Evolutionary conservation across 2,888 invertebrate genomes (phyloP), one percentile per base, ranked within the genome.

Genomic region (Mactromeris polynyma): DNA sequence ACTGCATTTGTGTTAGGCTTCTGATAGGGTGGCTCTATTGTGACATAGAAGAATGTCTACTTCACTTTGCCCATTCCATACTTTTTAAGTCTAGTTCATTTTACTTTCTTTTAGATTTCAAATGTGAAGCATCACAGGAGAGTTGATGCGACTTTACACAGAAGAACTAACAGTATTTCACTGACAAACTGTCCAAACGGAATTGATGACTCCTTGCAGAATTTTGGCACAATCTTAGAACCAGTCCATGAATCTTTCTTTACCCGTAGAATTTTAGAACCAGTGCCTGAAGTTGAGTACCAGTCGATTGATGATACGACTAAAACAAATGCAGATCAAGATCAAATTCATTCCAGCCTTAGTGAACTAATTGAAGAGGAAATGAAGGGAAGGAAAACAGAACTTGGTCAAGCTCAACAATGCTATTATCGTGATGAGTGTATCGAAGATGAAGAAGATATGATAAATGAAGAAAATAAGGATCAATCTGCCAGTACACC

Each of bases 71-170:
- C 40, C 40, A 7, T 40, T 40, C 11, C 6, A 40, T n/a, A n/a
- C n/a, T 40, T 40, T 40, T 7, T 11, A 40, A 7, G 40, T 40
- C 11, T 40, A 40, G 4, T 7, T 21, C 21, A 1, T 0, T 21
- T 54, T 54, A 1, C 21, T 54, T 54, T 54, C 33, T 73, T 83
- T 64, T 33, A 85, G 85, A 85, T 73, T 26, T 73, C 69, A 31
- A 42, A 42, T 80, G 58, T 79, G 40, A 85, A 83, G 33, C 54
- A 90, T 26, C 42, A 69, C 36, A 92, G 92, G 93, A 83, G 81
- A 87, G 90, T 95, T 33, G 94, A 95, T 21, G 95, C 95, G 14
- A 51, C 58, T 36, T 46, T 87, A 31, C 81, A 84, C 17, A 85
- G 81, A 21, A 88, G 40, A 81, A 38, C 26, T 58, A 40, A 85